A percentile compares a stretch with the other conserved stretches of the same genome.
Conservation (phyloP, 2,113 vertebrate genomes). For the Typhlomys cinereus region DNA sequence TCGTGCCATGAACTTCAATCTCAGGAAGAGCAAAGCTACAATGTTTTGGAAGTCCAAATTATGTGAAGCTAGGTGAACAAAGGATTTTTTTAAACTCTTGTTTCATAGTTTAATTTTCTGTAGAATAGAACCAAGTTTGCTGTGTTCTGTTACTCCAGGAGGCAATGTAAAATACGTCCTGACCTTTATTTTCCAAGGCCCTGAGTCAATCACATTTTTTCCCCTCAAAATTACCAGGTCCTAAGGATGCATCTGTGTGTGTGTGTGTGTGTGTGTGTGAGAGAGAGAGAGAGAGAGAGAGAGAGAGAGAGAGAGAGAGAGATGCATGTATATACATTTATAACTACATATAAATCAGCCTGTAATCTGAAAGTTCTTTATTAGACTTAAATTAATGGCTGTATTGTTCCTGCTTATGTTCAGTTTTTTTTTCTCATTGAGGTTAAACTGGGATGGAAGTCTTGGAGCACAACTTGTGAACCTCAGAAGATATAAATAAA, state of each 20-base stretch:
- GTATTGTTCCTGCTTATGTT: slow-evolving; percentile 6
- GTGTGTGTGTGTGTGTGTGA: not conserved
- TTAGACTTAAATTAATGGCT: not conserved
- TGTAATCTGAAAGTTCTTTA: not conserved
- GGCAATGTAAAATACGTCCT: not conserved
- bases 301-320: too few relatives aligned
- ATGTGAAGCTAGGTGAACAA: not conserved
- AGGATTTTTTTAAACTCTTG: slow-evolving; percentile 42
- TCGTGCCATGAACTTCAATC: slow-evolving; percentile 28
- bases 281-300: too few relatives aligned
- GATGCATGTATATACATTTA: not conserved
- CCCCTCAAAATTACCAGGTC: not conserved
- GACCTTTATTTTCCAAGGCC: not conserved
- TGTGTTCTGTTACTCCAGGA: slow-evolving; percentile 28
- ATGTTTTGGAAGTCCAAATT: slow-evolving; percentile 1
- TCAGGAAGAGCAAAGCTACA: not conserved
- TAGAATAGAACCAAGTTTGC: not conserved
- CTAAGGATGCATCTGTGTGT: not conserved
- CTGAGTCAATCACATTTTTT: not conserved
- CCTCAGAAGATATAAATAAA: slow-evolving; percentile 54
- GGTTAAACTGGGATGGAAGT: slow-evolving; percentile 19
- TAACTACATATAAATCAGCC: not conserved
- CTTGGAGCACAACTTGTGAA: not conserved
- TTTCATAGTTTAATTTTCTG: slow-evolving; percentile 54
- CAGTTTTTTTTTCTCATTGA: not conserved